phyloP scores from a whole-genome alignment of 2,888 invertebrate species.

The Spatulosminthurus flaviceps region DNA sequence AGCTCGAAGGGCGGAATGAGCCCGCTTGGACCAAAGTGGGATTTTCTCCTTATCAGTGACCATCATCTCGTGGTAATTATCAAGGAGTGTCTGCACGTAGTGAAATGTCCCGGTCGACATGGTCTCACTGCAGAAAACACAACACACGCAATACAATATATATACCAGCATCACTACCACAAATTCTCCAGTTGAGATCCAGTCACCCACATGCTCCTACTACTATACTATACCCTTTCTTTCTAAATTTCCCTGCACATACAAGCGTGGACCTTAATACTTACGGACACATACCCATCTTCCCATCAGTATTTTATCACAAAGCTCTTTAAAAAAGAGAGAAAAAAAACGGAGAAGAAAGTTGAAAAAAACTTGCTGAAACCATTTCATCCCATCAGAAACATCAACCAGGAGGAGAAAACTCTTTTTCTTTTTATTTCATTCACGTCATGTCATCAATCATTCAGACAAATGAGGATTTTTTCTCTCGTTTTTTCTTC shows the following conservation, averaged over 20 bases:
- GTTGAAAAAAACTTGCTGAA: conserved; percentile 9
- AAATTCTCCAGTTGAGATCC: background rate
- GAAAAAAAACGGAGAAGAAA: background rate
- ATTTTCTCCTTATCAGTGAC: conserved; percentile 85
- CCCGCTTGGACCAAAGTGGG: conserved; percentile 81
- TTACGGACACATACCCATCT: background rate
- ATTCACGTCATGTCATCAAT: conserved; percentile 46
- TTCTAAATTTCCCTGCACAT: too few relatives aligned
- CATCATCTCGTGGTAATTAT: conserved; percentile 84
- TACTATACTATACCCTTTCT: too few relatives aligned
- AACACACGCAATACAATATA: background rate
- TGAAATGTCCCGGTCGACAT: conserved; percentile 91
- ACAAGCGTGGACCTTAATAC: background rate
- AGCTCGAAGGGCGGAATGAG: conserved; percentile 83
- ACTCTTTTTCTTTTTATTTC: conserved; percentile 44
- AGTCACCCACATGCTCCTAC: too few relatives aligned
- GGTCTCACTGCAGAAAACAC: conserved; percentile 78
- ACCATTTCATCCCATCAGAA: conserved; percentile 40
- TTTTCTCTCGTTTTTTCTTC: conserved; percentile 29
- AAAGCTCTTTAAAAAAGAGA: conserved; percentile 9
- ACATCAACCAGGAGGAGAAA: conserved; percentile 34
- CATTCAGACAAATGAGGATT: conserved; percentile 48
- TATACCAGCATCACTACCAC: background rate
- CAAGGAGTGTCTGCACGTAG: conserved; percentile 92
- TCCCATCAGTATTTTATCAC: conserved; percentile 20